Evolutionary conservation across 2,797 vertebrate genomes (phyloP).

Genomic region (Merluccius polli): DNA sequence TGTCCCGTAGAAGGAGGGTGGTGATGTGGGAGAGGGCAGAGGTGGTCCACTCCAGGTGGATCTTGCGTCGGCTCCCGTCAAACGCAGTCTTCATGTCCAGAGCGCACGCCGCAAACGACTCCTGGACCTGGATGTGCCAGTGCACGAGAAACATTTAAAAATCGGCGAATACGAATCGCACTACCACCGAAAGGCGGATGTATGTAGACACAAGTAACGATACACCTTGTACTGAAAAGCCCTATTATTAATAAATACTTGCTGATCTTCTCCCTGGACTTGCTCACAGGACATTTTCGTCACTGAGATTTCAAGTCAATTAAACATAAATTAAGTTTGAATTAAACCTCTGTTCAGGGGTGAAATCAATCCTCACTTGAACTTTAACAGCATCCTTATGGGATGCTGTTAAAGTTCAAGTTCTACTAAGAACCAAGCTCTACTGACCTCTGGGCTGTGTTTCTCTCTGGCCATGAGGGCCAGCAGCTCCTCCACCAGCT

Average conservation of each 20-base stretch:
- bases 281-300: background rate
- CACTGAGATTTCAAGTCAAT: background rate
- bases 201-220: background rate
- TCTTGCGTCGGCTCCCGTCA: constrained; percentile 33
- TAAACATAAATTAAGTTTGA: background rate
- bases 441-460: constrained; percentile 80
- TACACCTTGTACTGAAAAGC: background rate
- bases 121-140: constrained; percentile 72
- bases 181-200: background rate
- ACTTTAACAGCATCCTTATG: background rate
- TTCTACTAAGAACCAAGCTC: too few relatives aligned
- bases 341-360: too few relatives aligned
- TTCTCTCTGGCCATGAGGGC: constrained; percentile 84
- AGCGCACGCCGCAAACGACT: constrained; percentile 80
- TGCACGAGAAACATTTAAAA: too few relatives aligned
- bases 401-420: background rate
- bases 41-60: constrained; percentile 61
- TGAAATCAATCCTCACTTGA: too few relatives aligned
- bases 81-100: constrained; percentile 74
- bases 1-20: constrained; percentile 75
- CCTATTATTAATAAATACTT: background rate
- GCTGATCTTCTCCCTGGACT: background rate
- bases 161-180: too few relatives aligned
- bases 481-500: constrained; percentile 79
- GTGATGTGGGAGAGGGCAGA: constrained; percentile 60